These are phyloP conservation scores for Molanna angustata DNA, from an alignment of 2,888 invertebrate species.

Conservation along the genomic window DNA sequence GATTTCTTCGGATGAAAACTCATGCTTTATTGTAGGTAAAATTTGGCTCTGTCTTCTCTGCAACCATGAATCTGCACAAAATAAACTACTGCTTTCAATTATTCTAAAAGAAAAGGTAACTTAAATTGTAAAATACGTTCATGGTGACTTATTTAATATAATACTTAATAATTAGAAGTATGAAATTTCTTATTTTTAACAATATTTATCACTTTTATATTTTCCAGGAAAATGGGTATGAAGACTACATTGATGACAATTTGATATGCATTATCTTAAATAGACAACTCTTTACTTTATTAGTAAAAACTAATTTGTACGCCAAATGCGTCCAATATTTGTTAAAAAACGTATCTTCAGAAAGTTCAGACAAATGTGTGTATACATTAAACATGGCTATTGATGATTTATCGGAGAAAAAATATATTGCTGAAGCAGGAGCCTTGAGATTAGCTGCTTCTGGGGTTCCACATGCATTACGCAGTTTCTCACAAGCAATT, in stretches of 20 bases:
- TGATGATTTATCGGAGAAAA: slow-evolving; percentile 40
- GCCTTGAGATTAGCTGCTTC: slow-evolving; percentile 41
- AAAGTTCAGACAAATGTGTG: slow-evolving; percentile 2
- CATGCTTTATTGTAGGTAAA: slow-evolving; percentile 23
- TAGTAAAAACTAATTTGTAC: slow-evolving; percentile 45
- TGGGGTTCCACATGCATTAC: slow-evolving; percentile 43
- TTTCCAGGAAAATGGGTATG: slow-evolving; percentile 17
- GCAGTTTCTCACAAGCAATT: slow-evolving; percentile 40
- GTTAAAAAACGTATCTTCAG: slow-evolving; percentile 36
- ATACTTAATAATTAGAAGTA: background rate
- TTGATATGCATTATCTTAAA: slow-evolving; percentile 46
- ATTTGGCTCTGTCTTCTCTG: slow-evolving; percentile 28
- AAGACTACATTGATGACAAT: slow-evolving; percentile 40
- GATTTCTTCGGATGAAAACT: slow-evolving; percentile 16
- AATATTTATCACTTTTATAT: background rate
- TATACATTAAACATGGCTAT: slow-evolving; percentile 44
- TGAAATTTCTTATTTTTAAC: background rate
- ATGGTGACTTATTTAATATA: slow-evolving; percentile 1
- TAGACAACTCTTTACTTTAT: slow-evolving; percentile 42
- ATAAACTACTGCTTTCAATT: slow-evolving; percentile 14
- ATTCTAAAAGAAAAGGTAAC: slow-evolving; percentile 21
- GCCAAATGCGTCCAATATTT: slow-evolving; percentile 42
- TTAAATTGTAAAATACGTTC: background rate
- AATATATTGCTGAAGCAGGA: slow-evolving; percentile 46
- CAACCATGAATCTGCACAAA: slow-evolving; percentile 18